Percentiles rank a stretch among this genome's conserved stretches.
Conservation (phyloP, 2,888 invertebrate species). For the Cephus nigrinus region DNA sequence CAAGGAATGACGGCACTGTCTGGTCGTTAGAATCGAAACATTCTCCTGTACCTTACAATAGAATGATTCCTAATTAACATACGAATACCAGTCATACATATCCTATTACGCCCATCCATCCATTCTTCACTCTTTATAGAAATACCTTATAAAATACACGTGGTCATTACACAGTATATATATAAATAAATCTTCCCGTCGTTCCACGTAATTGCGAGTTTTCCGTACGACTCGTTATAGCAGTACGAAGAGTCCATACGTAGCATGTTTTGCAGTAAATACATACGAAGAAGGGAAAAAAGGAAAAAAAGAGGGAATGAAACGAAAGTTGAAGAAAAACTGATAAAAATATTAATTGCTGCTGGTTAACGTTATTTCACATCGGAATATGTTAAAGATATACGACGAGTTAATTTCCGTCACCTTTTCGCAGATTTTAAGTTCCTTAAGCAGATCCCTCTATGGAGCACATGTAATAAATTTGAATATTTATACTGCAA, state of each 20-base stretch:
- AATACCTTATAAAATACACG: too few species aligned
- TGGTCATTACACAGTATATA: too few species aligned
- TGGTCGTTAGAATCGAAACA: too few species aligned
- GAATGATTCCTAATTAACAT: too few species aligned
- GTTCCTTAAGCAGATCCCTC: neutral
- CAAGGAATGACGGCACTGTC: too few species aligned
- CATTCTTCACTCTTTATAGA: too few species aligned
- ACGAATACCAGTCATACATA: too few species aligned
- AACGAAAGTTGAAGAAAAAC: neutral
- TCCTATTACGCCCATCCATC: too few species aligned
- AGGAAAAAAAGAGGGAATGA: neutral
- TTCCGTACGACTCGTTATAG: neutral
- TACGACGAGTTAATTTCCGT: slow-evolving; percentile 25
- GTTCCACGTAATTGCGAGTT: neutral
- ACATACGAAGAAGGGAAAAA: neutral
- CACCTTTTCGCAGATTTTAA: slow-evolving; percentile 10
- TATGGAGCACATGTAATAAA: neutral
- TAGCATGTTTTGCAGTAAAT: neutral
- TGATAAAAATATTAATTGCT: neutral
- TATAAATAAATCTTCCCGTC: too few species aligned
- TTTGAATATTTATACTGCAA: neutral
- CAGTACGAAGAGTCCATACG: neutral
- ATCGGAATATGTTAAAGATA: slow-evolving; percentile 27
- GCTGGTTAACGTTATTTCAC: neutral
- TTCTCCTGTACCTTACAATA: too few species aligned